Percentiles rank a stretch among this genome's conserved stretches.
These are phyloP conservation scores for Campylomormyrus tamandua DNA, from an alignment of 2,113 vertebrate species.

Conservation along the genomic window DNA sequence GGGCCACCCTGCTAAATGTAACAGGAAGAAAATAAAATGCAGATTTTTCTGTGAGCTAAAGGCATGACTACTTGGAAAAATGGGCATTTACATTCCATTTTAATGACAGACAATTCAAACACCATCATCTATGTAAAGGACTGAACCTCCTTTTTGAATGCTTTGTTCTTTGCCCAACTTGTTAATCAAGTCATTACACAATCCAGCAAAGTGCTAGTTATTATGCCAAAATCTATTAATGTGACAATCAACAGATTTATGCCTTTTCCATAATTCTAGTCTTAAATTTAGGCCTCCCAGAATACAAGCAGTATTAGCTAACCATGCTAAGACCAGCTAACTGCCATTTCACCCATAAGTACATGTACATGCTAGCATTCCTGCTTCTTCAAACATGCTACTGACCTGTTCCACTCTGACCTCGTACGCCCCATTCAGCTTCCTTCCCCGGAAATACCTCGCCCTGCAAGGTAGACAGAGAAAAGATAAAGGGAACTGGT, in stretches of 20 bases:
- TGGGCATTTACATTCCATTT: neutral
- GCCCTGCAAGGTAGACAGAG: slow-evolving; percentile 59
- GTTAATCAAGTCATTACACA: neutral
- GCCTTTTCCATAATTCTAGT: neutral
- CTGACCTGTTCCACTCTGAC: slow-evolving; percentile 92
- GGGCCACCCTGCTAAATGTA: neutral
- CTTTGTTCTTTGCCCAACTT: neutral
- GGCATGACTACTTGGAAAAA: neutral
- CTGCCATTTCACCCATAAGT: neutral
- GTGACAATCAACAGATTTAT: neutral
- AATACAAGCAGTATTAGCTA: neutral
- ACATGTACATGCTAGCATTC: neutral
- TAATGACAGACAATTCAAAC: neutral
- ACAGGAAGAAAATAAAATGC: neutral
- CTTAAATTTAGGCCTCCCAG: neutral
- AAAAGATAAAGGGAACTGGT: neutral
- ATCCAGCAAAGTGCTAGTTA: neutral
- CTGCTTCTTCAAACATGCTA: slow-evolving; percentile 19
- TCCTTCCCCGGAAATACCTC: slow-evolving; percentile 89
- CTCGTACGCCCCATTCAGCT: slow-evolving; percentile 84
- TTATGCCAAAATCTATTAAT: neutral
- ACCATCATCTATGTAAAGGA: neutral
- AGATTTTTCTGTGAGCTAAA: neutral
- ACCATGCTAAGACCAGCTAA: neutral
- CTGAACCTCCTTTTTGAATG: neutral